Conservation (phyloP, 2,113 vertebrate genomes). For the Dasyornis broadbenti region DNA sequence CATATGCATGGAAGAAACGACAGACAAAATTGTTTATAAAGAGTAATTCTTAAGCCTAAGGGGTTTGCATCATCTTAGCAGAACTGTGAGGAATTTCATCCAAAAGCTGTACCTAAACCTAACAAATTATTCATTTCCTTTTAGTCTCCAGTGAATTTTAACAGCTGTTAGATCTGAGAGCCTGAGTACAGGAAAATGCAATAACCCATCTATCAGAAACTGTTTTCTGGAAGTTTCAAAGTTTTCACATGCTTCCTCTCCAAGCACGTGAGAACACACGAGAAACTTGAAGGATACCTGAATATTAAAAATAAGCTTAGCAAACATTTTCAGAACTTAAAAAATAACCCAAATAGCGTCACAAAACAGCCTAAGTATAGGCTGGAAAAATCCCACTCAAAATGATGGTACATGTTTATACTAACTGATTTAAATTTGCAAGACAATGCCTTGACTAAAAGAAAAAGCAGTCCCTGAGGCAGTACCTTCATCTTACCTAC, state of each 20-base stretch:
- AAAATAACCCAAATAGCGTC: neutral
- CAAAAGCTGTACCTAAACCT: neutral
- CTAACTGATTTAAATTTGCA: neutral
- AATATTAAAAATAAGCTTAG: neutral
- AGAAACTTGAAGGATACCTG: neutral
- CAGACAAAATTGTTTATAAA: neutral
- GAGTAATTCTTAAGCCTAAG: neutral
- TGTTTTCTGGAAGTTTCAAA: neutral
- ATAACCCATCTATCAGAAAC: neutral
- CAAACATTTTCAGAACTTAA: neutral
- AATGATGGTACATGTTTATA: neutral
- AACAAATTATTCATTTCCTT: neutral
- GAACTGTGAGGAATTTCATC: neutral
- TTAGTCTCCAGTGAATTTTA: neutral
- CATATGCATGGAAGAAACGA: neutral
- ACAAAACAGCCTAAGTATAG: neutral
- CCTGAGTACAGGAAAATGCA: neutral
- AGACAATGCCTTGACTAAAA: neutral
- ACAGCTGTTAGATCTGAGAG: neutral
- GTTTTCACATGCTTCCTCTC: neutral
- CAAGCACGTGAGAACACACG: neutral
- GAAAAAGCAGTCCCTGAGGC: neutral
- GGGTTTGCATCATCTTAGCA: neutral
- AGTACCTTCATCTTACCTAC: neutral
- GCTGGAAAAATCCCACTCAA: neutral